Percentiles rank a stretch among this genome's conserved stretches.
These are phyloP conservation scores for Apomyelois bistriatella DNA, from an alignment of 2,888 invertebrate genomes.

Conservation along the genomic window DNA sequence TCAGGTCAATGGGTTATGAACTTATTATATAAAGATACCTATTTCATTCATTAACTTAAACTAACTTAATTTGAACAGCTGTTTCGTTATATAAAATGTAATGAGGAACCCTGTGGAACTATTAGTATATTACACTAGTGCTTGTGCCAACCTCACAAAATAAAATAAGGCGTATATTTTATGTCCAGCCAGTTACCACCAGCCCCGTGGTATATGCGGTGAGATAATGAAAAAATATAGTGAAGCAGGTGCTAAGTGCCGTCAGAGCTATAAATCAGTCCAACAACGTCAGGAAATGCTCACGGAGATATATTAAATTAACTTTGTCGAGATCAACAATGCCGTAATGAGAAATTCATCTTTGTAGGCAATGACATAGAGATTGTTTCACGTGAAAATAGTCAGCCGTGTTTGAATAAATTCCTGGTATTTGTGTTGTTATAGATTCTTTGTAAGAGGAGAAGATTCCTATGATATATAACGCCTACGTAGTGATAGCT, in stretches of 20 bases:
- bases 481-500: no score
- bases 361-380: not conserved
- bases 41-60: no score
- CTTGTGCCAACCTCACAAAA: not conserved
- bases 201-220: not conserved
- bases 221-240: slow-evolving; percentile 15
- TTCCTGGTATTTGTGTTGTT: not conserved
- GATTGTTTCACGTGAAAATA: not conserved
- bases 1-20: no score
- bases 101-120: no score
- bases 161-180: not conserved
- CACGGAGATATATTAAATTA: slow-evolving; percentile 16
- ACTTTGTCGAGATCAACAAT: slow-evolving; percentile 17
- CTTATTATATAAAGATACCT: no score
- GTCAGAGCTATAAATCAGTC: slow-evolving; percentile 16
- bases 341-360: slow-evolving; percentile 14
- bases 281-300: not conserved
- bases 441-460: not conserved
- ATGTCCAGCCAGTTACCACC: not conserved
- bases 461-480: no score
- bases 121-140: not conserved
- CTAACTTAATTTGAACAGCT: no score
- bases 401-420: not conserved
- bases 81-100: no score
- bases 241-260: slow-evolving; percentile 9